phyloP scores from a whole-genome alignment of 2,888 invertebrate species.

The Magallana nippona region DNA sequence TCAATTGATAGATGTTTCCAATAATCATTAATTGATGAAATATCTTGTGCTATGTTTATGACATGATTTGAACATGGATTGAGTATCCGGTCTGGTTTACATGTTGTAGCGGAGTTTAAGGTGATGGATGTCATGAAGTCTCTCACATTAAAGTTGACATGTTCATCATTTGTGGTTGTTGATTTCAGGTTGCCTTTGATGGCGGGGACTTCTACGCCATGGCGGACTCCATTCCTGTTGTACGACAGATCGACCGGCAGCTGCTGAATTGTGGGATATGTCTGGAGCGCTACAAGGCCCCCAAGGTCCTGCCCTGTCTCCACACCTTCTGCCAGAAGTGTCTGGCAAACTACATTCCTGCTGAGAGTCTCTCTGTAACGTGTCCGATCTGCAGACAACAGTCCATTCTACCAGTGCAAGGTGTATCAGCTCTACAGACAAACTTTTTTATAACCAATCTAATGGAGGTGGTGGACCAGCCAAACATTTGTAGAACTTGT shows the following conservation, averaged over 20 bases:
- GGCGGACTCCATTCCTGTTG: conserved; percentile 64
- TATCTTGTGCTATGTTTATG: neutral
- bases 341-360: conserved; percentile 80
- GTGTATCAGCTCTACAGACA: conserved; percentile 80
- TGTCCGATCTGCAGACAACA: conserved; percentile 82
- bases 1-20: conserved; percentile 5
- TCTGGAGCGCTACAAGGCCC: conserved; percentile 76
- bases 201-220: conserved; percentile 60
- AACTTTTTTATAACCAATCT: conserved; percentile 80
- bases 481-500: conserved; percentile 71
- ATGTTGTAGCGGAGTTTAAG: neutral
- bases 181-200: conserved; percentile 61
- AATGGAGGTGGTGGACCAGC: conserved; percentile 78
- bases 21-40: neutral
- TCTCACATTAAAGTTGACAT: neutral
- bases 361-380: conserved; percentile 81
- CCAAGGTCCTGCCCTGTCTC: conserved; percentile 81
- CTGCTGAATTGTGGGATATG: conserved; percentile 79
- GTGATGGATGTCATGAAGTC: conserved; percentile 34
- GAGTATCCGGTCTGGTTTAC: neutral
- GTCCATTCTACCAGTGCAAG: conserved; percentile 81
- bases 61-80: neutral
- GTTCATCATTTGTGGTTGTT: conserved; percentile 33
- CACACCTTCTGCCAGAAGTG: conserved; percentile 82
- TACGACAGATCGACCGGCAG: conserved; percentile 67